Conservation (phyloP, 2,888 invertebrate genomes). For the Acanthosepion pharaonis region DNA sequence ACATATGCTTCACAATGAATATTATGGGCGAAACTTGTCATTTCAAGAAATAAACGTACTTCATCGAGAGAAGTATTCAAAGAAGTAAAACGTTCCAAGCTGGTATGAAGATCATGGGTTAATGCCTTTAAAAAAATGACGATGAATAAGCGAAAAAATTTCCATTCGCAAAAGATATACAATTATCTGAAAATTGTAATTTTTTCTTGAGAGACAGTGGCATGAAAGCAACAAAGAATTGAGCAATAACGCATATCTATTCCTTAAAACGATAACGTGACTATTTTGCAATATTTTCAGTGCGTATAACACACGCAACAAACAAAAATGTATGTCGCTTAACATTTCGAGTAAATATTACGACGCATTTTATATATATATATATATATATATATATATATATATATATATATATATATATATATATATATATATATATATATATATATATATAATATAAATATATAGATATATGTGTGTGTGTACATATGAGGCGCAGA, state of each 20-base stretch:
- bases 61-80: too few species aligned
- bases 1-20: too few species aligned
- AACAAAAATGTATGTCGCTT: background rate
- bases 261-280: background rate
- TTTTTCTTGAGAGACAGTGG: background rate
- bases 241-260: background rate
- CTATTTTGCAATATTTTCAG: background rate
- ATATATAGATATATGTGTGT: background rate
- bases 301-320: background rate
- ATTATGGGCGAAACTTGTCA: too few species aligned
- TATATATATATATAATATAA: too few species aligned
- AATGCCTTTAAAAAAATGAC: background rate
- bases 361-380: background rate
- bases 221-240: background rate
- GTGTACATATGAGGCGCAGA: too few species aligned
- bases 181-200: background rate
- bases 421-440: background rate
- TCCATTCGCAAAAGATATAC: background rate
- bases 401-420: too few species aligned
- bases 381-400: too few species aligned
- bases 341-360: background rate
- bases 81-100: too few species aligned
- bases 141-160: background rate
- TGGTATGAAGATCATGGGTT: too few species aligned
- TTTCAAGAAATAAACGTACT: too few species aligned